Base-by-base conservation (phyloP, 2,888 invertebrate species). In the Coronaproctus castanopsis region DNA sequence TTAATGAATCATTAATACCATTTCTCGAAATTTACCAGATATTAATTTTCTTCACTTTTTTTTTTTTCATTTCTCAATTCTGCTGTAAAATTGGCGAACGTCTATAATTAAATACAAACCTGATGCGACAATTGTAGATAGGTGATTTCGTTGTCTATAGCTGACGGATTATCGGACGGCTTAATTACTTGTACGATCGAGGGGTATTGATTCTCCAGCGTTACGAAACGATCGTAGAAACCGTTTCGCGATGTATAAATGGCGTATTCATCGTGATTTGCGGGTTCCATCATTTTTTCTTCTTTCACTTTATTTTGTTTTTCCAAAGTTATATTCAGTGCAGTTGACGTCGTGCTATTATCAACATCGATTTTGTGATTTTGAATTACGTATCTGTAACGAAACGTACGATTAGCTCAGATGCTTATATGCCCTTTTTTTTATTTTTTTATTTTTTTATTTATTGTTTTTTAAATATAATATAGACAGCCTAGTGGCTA, bases 241-340 rank as follows among this genome's bases (percentile, higher is more conserved):
- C 14, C 36, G 36, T 8, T 36, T 36, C 36, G 36, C 14, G 36
- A 5, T 5, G 8, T 36, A 36, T 36, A n/a, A n/a, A n/a, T n/a
- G n/a, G n/a, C n/a, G n/a, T n/a, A n/a, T n/a, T n/a, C n/a, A n/a
- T n/a, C n/a, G n/a, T n/a, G n/a, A n/a, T n/a, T n/a, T n/a, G n/a
- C n/a, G n/a, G n/a, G n/a, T n/a, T n/a, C n/a, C n/a, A n/a, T n/a
- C n/a, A n/a, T n/a, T n/a, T n/a, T n/a, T n/a, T n/a, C n/a, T n/a
- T n/a, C n/a, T n/a, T n/a, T n/a, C n/a, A n/a, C n/a, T n/a, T n/a
- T n/a, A n/a, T n/a, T n/a, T n/a, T n/a, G n/a, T n/a, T n/a, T n/a
- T n/a, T n/a, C n/a, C 53, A 93, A 74, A 0, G 83, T 85, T 67
- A 91, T 83, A 73, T 91, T 74, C 58, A 67, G 60, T 24, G 63